phyloP scores from a whole-genome alignment of 1,140 invertebrate species.

The Bombus waltoni region DNA sequence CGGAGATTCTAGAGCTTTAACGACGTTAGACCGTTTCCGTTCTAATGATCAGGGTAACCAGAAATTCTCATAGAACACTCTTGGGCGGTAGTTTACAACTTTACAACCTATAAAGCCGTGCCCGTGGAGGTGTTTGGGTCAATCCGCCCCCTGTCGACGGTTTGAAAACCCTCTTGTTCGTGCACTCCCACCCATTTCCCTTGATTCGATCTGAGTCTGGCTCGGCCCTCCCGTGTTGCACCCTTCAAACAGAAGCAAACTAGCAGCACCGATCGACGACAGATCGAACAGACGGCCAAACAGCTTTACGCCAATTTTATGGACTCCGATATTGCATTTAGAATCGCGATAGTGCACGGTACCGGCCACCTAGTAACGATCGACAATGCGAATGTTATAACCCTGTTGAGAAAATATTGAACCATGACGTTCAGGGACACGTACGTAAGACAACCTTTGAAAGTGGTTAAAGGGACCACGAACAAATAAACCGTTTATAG shows the following conservation, averaged over 20 bases:
- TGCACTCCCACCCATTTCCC: constrained; percentile 41
- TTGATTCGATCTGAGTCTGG: constrained; percentile 34
- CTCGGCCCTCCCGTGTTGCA: constrained; percentile 29
- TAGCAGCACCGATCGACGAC: constrained; percentile 47
- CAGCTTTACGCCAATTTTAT: constrained; percentile 77
- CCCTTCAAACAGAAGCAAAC: constrained; percentile 59
- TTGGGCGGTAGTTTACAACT: constrained; percentile 65
- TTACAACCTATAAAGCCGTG: constrained; percentile 72
- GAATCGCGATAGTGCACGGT: constrained; percentile 71
- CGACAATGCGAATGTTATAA: constrained; percentile 49
- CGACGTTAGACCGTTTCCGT: constrained; percentile 61
- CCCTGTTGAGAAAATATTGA: constrained; percentile 52
- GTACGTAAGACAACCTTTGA: constrained; percentile 36
- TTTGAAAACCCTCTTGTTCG: constrained; percentile 46
- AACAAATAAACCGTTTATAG: constrained; percentile 54
- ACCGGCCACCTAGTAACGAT: constrained; percentile 45
- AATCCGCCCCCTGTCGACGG: constrained; percentile 56
- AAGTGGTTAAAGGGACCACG: constrained; percentile 51
- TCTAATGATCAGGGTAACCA: constrained; percentile 66
- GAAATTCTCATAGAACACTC: constrained; percentile 48
- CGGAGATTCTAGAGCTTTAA: constrained; percentile 49
- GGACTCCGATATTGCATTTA: constrained; percentile 73
- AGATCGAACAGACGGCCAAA: constrained; percentile 67
- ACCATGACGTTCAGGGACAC: constrained; percentile 3
- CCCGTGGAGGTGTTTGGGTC: constrained; percentile 61